Conservation (phyloP, 2,888 invertebrate species). For the Helleia helle region DNA sequence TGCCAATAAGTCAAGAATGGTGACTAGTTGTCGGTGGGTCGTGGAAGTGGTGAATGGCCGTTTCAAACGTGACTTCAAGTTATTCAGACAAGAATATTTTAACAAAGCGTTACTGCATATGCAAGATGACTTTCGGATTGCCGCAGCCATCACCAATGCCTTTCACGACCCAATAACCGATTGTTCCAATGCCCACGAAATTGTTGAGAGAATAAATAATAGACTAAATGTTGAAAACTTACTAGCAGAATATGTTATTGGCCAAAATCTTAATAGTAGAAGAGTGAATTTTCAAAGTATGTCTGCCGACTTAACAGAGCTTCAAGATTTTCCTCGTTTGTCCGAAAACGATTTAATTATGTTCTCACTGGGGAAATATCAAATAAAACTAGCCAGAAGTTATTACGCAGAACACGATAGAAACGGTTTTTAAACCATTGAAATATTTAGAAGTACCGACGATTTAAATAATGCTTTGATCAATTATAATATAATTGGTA, state of each 20-base stretch:
- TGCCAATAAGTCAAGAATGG: conserved; percentile 6
- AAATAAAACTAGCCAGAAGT: too few species aligned
- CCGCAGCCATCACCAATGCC: conserved; percentile 9
- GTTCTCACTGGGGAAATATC: too few species aligned
- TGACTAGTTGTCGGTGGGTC: conserved; percentile 3
- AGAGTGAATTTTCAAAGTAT: too few species aligned
- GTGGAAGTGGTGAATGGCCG: conserved; percentile 6
- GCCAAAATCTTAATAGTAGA: too few species aligned
- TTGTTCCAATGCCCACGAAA: conserved; percentile 12
- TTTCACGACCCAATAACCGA: conserved; percentile 9
- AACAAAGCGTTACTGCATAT: conserved; percentile 12
- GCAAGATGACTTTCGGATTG: too few species aligned
- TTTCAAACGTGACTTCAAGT: conserved; percentile 9
- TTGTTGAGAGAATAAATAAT: conserved; percentile 11
- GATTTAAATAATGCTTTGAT: conserved; percentile 7
- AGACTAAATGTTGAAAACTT: conserved; percentile 10
- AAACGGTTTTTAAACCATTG: conserved; percentile 9
- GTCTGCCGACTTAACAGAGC: conserved; percentile 7
- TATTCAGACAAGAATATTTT: conserved; percentile 12
- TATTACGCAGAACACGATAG: too few species aligned
- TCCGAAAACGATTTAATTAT: conserved; percentile 7
- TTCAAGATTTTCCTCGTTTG: conserved; percentile 10
- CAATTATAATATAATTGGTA: conserved; percentile 5
- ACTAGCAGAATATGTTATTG: conserved; percentile 10
- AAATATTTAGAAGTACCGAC: conserved; percentile 4